Base-by-base conservation (phyloP, 2,797 vertebrate genomes). In the Cygnus olor region DNA sequence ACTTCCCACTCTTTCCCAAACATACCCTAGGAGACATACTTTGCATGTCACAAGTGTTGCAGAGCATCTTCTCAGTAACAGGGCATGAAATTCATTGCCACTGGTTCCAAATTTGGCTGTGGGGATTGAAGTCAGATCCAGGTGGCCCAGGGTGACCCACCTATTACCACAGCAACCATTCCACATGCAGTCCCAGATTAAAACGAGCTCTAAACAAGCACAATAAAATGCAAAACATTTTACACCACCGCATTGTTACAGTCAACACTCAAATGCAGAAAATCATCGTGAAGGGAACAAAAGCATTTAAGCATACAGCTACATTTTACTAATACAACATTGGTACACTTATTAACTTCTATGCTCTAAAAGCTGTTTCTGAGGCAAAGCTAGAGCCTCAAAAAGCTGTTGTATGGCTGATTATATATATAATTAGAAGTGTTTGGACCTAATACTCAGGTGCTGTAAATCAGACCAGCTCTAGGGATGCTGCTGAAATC, bases 191-290 rank as follows among this genome's bases (percentile, higher is more conserved):
- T 18, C 40, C 64, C 18, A 2, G 49, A 2, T 6, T 57, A n/a
- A 60, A 6, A 27, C 25, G 27, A 5, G 51, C 42, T 40, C 47
- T 5, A 11, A 25, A 49, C 40, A 32, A 34, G 18, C 57, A 32
- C 34, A 47, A 13, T 58, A 27, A 44, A 18, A 34, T 4, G 44
- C 34, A 44, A 44, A 60, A 57, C 30, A 4, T 20, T 57, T 65
- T 21, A 5, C 2, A 14, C 12, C 27, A 18, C 19, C 9, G 0
- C 10, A 6, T 19, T 8, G 14, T 25, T 36, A 36, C 3, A 1
- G n/a, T 57, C 69, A 69, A 44, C 2, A 6, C 38, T 14, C 12
- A 78, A 53, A 13, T 3, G 4, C 44, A 45, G 38, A 49, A n/a
- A 77, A 30, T 27, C 53, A 51, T 18, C 34, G 56, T 2, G 1